Base-by-base conservation (phyloP, 2,888 invertebrate genomes). In the Sarcophaga caerulescens region DNA sequence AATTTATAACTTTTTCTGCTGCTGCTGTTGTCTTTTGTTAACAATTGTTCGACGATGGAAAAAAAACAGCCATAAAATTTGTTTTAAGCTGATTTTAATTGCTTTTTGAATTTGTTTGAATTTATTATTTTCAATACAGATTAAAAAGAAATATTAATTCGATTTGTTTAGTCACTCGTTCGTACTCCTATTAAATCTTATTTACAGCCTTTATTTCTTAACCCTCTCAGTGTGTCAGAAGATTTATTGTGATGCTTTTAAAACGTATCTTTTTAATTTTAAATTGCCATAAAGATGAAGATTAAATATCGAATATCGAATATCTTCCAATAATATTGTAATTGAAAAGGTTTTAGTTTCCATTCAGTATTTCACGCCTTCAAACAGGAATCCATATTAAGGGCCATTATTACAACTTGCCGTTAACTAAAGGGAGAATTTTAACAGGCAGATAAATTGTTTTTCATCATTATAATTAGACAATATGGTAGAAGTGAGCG, bases 1-100 rank as follows among this genome's bases (percentile, higher is more conserved):
- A 35, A 35, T 35, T 35, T 35, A 35, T 35, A 35, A 35, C 35
- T 10, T 35, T 10, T 10, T 8, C 35, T 35, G 35, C 35, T 35
- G 35, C 35, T 35, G 35, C 14, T 47, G 14, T 14, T 14, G 17
- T 25, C 62, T 19, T 44, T 57, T 74, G 69, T 74, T 81, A 62
- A 14, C 75, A 60, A 77, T 60, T 60, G 71, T 60, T 60, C 10
- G 52, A 60, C 69, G 47, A 35, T 60, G 70, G 17, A 52, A 62
- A 66, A 81, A 62, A 60, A 81, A n/a, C n/a, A 81, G 77, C 65
- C 66, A 78, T 84, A 81, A 83, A 86, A 86, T 86, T 86, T 86
- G 86, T 86, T 84, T 25, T 86, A 86, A 86, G 74, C 84, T 63
- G 84, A 69, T 77, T 84, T 86, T 78, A 84, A 86, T 86, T 84